Evolutionary conservation across 2,888 invertebrate genomes (phyloP), one percentile per base, ranked within the genome.

Genomic region (Philereme vetulata): DNA sequence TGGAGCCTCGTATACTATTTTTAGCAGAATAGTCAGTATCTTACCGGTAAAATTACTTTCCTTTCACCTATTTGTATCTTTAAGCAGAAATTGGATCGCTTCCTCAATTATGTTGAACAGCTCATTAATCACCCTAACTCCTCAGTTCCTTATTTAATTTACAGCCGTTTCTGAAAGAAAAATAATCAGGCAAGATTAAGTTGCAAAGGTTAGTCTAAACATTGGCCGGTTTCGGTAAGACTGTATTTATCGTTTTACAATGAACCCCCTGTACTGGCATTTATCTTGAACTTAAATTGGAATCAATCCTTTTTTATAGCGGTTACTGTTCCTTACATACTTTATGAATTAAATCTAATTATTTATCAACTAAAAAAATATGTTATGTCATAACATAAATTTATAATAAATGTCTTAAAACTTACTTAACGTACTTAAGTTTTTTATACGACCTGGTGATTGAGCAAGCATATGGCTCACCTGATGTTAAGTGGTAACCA

Each of bases 191-290:
- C 36, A 42, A 53, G 50, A 54, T 57, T 62, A 58, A 59, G 58
- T 56, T 64, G 46, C 48, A 35, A 50, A 59, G 38, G 47, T 47
- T 51, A 47, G 64, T 53, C 52, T 55, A 61, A 64, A 55, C 58
- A 64, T 57, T 54, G 11, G 43, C 49, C 32, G 32, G 52, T 59
- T 62, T 50, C 49, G 43, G 33, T 54, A 11, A 47, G 40, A n/a
- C 5, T 32, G 32, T 47, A 35, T 46, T 38, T 21, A 40, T 51
- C 4, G 35, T 10, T 47, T 42, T 51, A 8, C 9, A 43, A 57
- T 47, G 34, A 54, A 34, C n/a, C 40, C n/a, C 40, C 33, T 47
- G 9, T 10, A 47, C 47, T 10, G 9, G 9, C 33, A 4, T 46
- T 32, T 8, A 4, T 5, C 9, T n/a, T n/a, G n/a, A n/a, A n/a